These are phyloP conservation scores for Piliocolobus tephrosceles DNA, from an alignment of 2,113 vertebrate species.

Conservation along the genomic window DNA sequence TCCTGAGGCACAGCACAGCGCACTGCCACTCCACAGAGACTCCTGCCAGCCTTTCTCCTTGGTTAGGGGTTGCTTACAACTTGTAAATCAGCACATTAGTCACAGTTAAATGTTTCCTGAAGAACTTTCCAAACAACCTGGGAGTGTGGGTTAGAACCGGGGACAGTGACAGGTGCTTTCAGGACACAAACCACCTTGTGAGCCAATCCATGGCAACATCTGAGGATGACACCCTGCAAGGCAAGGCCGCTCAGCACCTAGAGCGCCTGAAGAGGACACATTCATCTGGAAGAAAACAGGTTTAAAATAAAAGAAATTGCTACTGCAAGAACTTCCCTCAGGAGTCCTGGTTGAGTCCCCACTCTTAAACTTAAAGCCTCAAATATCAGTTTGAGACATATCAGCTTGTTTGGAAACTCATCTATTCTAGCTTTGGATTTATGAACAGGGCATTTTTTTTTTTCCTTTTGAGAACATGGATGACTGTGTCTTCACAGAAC, in stretches of 20 bases:
- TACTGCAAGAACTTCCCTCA: neutral
- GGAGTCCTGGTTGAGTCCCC: neutral
- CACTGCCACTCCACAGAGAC: slow-evolving; percentile 13
- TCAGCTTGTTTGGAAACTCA: neutral
- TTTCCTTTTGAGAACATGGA: neutral
- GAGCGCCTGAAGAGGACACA: neutral
- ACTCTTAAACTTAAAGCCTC: neutral
- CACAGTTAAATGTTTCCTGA: neutral
- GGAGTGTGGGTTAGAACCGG: neutral
- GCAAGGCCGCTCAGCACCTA: neutral
- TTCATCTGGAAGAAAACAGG: neutral
- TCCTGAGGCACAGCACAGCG: neutral
- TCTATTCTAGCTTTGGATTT: neutral
- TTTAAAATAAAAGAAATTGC: neutral
- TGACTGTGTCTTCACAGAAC: neutral
- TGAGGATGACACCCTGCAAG: neutral
- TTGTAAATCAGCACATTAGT: slow-evolving; percentile 44
- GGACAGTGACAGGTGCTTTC: neutral
- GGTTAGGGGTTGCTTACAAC: slow-evolving; percentile 57
- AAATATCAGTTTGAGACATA: neutral
- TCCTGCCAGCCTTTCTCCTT: slow-evolving; percentile 53
- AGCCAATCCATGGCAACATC: neutral
- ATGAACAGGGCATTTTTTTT: neutral
- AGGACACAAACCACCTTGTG: neutral
- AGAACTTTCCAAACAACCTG: slow-evolving; percentile 22